A percentile compares a stretch with the other conserved stretches of the same genome.
These are phyloP conservation scores for Plusia festucae DNA, from an alignment of 2,888 invertebrate genomes.

Conservation along the genomic window DNA sequence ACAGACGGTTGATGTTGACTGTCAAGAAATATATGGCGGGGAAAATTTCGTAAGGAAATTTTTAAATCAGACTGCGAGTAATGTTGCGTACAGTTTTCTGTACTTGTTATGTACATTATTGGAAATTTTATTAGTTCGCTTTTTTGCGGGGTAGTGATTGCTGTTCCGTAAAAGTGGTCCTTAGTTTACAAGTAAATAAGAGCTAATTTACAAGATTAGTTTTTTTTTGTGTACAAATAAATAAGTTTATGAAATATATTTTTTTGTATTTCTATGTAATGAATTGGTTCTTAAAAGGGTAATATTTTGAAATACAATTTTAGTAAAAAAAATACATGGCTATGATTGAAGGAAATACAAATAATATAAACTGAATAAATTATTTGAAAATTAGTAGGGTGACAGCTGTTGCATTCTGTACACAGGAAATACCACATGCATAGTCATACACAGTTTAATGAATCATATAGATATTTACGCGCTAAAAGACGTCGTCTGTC, in stretches of 20 bases:
- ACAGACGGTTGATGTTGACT: conserved; percentile 64
- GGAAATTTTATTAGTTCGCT: background rate
- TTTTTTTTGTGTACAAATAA: no score
- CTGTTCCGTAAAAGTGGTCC: background rate
- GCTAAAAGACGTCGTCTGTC: no score
- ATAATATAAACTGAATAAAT: no score
- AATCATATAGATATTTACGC: no score
- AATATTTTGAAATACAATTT: no score
- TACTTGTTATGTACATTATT: conserved; percentile 25
- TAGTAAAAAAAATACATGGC: no score
- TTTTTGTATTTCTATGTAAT: conserved; percentile 2
- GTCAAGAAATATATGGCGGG: conserved; percentile 66
- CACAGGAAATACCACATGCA: background rate
- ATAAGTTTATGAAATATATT: no score
- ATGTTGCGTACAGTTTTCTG: conserved; percentile 33
- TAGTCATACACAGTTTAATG: background rate
- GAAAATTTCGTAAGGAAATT: conserved; percentile 67
- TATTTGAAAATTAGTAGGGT: background rate
- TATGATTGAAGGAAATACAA: no score
- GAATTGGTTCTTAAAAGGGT: no score
- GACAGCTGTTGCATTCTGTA: background rate
- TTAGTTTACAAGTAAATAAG: no score
- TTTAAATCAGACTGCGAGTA: conserved; percentile 61
- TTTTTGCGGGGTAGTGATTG: conserved; percentile 8
- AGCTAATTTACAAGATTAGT: no score